phyloP scores from a whole-genome alignment of 2,888 invertebrate species.

The Anthoptus insignis region DNA sequence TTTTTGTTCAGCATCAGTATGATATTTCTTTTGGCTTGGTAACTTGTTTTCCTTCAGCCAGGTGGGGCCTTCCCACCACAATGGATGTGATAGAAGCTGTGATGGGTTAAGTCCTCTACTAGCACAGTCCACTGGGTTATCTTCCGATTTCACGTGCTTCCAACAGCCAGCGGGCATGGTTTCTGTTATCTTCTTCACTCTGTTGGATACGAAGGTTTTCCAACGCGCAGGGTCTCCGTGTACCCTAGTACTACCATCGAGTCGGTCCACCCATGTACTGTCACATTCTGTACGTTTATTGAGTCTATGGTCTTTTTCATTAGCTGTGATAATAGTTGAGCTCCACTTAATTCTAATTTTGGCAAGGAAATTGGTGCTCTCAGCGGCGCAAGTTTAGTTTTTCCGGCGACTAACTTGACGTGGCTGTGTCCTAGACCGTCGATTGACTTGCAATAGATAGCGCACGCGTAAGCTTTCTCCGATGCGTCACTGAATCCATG shows the following conservation, averaged over 20 bases:
- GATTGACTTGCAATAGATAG: background rate
- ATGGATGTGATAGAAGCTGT: background rate
- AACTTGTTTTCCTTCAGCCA: background rate
- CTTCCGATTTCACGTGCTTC: background rate
- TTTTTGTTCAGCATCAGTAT: too few species aligned
- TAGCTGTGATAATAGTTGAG: background rate
- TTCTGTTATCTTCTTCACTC: background rate
- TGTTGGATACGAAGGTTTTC: background rate
- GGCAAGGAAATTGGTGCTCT: background rate
- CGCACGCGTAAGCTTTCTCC: background rate
- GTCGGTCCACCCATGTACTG: background rate
- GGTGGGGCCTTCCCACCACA: background rate
- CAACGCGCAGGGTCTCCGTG: background rate
- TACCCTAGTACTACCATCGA: background rate
- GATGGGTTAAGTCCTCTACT: background rate
- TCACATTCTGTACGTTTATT: background rate
- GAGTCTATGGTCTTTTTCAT: background rate
- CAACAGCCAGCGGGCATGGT: background rate
- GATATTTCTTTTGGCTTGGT: too few species aligned
- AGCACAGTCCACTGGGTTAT: background rate
- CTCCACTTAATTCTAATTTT: background rate
- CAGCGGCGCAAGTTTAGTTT: background rate
- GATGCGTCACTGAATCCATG: background rate
- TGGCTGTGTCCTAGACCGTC: background rate
- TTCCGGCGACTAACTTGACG: background rate